These are phyloP conservation scores for Lagopus muta DNA, from an alignment of 2,113 vertebrate genomes.

Conservation along the genomic window DNA sequence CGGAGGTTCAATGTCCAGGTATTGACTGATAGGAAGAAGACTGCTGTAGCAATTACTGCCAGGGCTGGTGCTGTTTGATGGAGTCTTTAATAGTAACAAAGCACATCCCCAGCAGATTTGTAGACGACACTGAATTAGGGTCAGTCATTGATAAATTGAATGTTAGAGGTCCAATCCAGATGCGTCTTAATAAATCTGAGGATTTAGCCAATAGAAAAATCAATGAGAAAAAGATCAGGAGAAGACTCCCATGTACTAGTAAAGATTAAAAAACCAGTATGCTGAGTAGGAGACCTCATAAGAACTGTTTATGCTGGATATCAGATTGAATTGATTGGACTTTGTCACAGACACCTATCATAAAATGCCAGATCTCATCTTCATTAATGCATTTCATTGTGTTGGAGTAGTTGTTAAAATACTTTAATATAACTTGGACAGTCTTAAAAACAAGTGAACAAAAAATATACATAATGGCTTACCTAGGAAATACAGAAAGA, in stretches of 20 bases:
- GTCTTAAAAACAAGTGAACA: neutral
- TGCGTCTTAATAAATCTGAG: neutral
- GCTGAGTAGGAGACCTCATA: neutral
- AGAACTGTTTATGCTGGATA: neutral
- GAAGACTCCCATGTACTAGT: neutral
- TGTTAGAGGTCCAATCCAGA: neutral
- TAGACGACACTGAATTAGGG: neutral
- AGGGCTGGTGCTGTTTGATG: neutral
- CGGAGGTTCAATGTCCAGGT: neutral
- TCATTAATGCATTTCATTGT: neutral
- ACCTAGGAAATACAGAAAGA: neutral
- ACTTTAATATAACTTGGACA: neutral
- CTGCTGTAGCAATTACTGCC: neutral
- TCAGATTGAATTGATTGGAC: neutral
- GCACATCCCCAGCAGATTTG: neutral
- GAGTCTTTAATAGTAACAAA: neutral
- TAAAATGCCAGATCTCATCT: neutral
- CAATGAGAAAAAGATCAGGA: neutral
- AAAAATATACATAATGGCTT: neutral
- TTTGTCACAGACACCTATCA: neutral
- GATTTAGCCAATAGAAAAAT: neutral
- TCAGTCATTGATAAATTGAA: neutral
- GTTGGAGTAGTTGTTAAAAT: neutral
- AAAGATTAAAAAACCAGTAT: neutral
- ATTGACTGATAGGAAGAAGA: neutral